phyloP scores from a whole-genome alignment of 2,888 invertebrate genomes.

The Lepeophtheirus nordmannii region DNA sequence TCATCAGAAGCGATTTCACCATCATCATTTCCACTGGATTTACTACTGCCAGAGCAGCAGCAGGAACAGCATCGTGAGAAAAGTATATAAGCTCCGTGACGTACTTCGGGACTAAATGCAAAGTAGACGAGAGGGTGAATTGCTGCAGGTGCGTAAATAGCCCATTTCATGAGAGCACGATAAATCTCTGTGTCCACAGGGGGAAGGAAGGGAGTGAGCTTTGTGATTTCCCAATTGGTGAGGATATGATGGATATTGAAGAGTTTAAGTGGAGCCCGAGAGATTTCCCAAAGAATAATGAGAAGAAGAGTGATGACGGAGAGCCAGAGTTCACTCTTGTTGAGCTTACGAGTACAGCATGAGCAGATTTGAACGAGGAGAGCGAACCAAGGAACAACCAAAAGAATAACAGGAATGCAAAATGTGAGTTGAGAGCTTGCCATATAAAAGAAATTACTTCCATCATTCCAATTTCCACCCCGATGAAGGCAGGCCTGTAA shows the following conservation, averaged over 20 bases:
- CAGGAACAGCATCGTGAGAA: slow-evolving; percentile 21
- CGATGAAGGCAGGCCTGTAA: slow-evolving; percentile 21
- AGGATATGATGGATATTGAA: slow-evolving; percentile 23
- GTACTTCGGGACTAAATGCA: slow-evolving; percentile 18
- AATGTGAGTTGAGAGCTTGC: slow-evolving; percentile 15
- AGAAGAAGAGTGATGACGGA: slow-evolving; percentile 21
- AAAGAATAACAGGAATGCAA: slow-evolving; percentile 21
- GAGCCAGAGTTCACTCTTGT: slow-evolving; percentile 24
- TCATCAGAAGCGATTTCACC: slow-evolving; percentile 20
- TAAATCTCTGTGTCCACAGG: slow-evolving; percentile 15
- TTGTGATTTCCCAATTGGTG: slow-evolving; percentile 16
- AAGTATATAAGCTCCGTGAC: slow-evolving; percentile 23
- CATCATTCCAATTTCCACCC: slow-evolving; percentile 1
- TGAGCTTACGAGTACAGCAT: slow-evolving; percentile 24
- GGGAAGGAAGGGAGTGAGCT: slow-evolving; percentile 6
- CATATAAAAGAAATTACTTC: slow-evolving; percentile 17
- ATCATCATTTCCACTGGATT: neutral
- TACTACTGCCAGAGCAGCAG: slow-evolving; percentile 11
- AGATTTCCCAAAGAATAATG: slow-evolving; percentile 22
- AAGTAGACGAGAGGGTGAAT: slow-evolving; percentile 25
- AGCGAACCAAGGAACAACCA: slow-evolving; percentile 23
- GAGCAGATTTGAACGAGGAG: slow-evolving; percentile 18
- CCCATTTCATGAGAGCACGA: slow-evolving; percentile 24
- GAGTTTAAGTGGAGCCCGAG: slow-evolving; percentile 23
- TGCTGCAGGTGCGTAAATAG: slow-evolving; percentile 22